Conservation (phyloP, 2,797 vertebrate genomes). For the Gobionotothen gibberifrons region DNA sequence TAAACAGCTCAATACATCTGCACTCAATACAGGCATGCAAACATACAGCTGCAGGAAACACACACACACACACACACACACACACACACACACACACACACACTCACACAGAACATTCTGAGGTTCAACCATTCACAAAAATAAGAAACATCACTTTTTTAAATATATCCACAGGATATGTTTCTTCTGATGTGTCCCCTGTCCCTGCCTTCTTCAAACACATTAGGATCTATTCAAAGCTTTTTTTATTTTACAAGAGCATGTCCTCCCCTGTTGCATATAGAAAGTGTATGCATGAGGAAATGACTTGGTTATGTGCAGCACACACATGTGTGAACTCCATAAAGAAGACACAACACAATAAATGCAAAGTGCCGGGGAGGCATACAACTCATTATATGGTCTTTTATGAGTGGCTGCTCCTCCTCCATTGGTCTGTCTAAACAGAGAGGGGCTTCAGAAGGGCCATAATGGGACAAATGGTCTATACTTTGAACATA, state of each 20-base stretch:
- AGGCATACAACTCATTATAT: conserved; percentile 40
- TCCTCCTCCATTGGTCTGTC: conserved; percentile 23
- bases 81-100: neutral
- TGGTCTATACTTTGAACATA: neutral
- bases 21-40: neutral
- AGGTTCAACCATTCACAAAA: too few species aligned
- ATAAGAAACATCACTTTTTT: neutral
- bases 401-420: conserved; percentile 35
- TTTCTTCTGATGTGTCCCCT: too few species aligned
- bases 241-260: neutral
- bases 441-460: conserved; percentile 25
- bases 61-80: neutral
- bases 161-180: neutral
- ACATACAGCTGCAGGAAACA: neutral
- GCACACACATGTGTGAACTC: conserved; percentile 22
- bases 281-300: conserved; percentile 7
- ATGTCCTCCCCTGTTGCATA: neutral
- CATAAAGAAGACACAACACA: conserved; percentile 19
- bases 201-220: neutral
- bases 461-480: neutral
- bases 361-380: conserved; percentile 32
- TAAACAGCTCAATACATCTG: conserved; percentile 5
- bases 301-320: neutral
- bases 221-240: neutral
- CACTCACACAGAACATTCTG: neutral